These are phyloP conservation scores for Pentalonia nigronervosa DNA, from an alignment of 1,140 invertebrate genomes.

Conservation along the genomic window DNA sequence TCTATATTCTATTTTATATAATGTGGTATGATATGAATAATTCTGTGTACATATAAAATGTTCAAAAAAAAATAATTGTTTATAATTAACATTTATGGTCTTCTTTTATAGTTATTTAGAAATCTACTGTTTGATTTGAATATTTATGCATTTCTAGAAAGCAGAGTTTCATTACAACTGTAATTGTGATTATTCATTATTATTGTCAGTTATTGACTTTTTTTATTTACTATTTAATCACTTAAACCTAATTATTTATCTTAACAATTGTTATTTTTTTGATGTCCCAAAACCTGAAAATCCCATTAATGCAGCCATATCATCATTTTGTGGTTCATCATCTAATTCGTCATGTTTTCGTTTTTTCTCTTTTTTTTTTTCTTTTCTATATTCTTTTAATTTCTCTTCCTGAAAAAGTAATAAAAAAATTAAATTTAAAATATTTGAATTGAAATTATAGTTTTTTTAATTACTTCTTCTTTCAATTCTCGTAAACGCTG, in stretches of 20 bases:
- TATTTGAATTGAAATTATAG: neutral
- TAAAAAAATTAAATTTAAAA: slow-evolving; percentile 45
- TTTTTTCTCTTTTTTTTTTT: slow-evolving; percentile 90
- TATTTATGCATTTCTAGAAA: too few relatives aligned
- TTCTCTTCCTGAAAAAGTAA: slow-evolving; percentile 79
- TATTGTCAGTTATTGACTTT: too few relatives aligned
- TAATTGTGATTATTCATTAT: too few relatives aligned
- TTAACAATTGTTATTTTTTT: slow-evolving; percentile 72
- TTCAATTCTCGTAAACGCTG: slow-evolving; percentile 89
- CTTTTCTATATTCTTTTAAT: slow-evolving; percentile 89
- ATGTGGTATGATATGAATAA: neutral
- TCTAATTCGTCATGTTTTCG: slow-evolving; percentile 79
- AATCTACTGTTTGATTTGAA: too few relatives aligned
- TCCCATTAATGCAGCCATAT: slow-evolving; percentile 95
- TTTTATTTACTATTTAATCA: too few relatives aligned
- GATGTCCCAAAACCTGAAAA: slow-evolving; percentile 94
- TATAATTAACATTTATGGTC: neutral
- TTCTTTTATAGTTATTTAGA: neutral
- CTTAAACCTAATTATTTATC: neutral
- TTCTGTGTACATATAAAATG: neutral
- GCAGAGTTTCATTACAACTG: too few relatives aligned
- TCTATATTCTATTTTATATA: neutral
- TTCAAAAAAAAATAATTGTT: neutral
- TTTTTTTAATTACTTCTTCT: slow-evolving; percentile 76
- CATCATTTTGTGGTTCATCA: slow-evolving; percentile 73